Evolutionary conservation across 2,113 vertebrate species (phyloP).

Genomic region (Pachypanchax playfairii): DNA sequence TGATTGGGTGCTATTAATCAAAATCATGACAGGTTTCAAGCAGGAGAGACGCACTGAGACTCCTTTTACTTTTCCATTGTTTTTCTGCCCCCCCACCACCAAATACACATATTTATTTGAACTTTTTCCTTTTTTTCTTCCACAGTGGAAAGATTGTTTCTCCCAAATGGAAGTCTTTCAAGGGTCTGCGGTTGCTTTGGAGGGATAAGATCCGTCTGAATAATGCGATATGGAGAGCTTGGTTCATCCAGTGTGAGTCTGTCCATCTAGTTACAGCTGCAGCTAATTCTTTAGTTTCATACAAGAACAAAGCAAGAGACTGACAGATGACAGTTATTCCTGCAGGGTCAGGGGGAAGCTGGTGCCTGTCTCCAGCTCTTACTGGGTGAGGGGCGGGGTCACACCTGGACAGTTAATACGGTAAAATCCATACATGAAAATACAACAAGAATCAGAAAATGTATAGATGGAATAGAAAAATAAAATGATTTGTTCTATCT

Average conservation of each 20-base stretch:
- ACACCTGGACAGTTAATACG: no score
- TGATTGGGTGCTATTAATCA: conserved; percentile 44
- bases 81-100: no score
- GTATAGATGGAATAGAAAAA: no score
- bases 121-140: neutral
- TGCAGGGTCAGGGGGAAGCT: no score
- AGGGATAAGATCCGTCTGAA: conserved; percentile 97
- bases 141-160: conserved; percentile 92
- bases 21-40: conserved; percentile 45
- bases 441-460: no score
- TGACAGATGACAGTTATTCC: no score
- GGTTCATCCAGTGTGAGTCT: conserved; percentile 97
- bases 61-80: conserved; percentile 1
- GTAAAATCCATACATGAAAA: no score
- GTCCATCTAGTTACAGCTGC: no score
- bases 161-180: conserved; percentile 99
- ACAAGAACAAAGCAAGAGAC: neutral
- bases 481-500: no score
- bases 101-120: no score
- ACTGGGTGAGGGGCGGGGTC: no score
- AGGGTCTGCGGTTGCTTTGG: conserved; percentile 92
- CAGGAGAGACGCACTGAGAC: neutral
- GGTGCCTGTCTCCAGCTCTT: no score
- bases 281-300: neutral
- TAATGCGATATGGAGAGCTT: conserved; percentile 98